Evolutionary conservation across 2,797 vertebrate genomes (phyloP), one percentile per base, ranked within the genome.

Genomic region (Nyctalus aviator): DNA sequence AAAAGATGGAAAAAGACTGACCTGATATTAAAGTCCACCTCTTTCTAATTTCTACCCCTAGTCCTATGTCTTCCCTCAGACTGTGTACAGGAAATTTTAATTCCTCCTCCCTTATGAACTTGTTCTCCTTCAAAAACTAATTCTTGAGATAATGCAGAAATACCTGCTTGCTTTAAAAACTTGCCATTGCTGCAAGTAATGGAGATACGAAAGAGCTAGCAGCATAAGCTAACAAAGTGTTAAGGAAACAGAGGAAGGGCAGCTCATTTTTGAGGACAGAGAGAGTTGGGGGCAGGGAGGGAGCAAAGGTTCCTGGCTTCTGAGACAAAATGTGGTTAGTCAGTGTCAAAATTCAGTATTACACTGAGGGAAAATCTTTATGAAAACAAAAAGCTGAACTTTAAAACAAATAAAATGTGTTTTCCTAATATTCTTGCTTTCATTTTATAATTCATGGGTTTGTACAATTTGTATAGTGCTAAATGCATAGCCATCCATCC

Each of bases 341-440:
- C 71, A 83, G 23, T 81, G 32, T 75, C 57, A 53, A 97, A 90
- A 90, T 73, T 88, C 66, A 71, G 64, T 71, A 86, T 53, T 81
- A 30, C 17, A 75, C 6, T 57, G 5, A 46, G 17, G 23, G 37
- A 44, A 30, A 85, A 41, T 3, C 69, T 68, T 76, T 57, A 68
- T 66, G 35, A 71, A 76, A 96, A 96, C 32, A 86, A 94, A 93
- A 86, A 62, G 53, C 17, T 90, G n/a, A 86, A 90, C 44, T 93
- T 94, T 88, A 77, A 91, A 88, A 91, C 21, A 57, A 57, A 77
- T 87, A 84, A 88, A 83, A 77, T 73, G 11, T 48, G 91, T 94
- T 86, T 84, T 94, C 93, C 71, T 84, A 92, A 87, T 50, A 95
- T 84, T 96, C 41, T 90, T 95, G 75, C 77, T 95, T 86, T 91